Percentiles rank a stretch among this genome's conserved stretches.
phyloP scores from a whole-genome alignment of 2,113 vertebrate species.

The Myrmecobius fasciatus region DNA sequence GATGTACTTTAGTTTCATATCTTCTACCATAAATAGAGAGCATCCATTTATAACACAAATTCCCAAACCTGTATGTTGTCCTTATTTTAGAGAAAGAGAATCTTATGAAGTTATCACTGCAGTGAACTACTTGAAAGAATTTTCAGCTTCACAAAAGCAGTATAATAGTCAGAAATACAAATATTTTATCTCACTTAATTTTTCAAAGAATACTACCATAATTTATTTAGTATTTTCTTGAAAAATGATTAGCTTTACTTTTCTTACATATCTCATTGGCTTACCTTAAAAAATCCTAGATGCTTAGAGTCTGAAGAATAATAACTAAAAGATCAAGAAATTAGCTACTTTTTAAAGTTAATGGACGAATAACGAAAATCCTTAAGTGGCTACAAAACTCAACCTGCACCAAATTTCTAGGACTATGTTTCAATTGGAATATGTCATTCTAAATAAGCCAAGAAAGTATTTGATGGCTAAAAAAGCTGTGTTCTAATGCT shows the following conservation, averaged over 20 bases:
- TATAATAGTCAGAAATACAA: neutral
- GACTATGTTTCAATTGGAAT: neutral
- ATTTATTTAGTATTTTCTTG: neutral
- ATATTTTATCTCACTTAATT: neutral
- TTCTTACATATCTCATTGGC: neutral
- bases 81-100: neutral
- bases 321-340: neutral
- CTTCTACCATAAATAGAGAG: neutral
- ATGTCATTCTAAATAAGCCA: neutral
- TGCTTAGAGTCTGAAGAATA: neutral
- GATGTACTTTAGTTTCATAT: neutral
- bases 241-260: neutral
- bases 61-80: neutral
- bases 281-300: neutral
- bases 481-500: neutral
- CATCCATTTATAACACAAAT: neutral
- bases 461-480: neutral
- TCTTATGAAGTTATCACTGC: neutral
- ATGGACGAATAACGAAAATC: neutral
- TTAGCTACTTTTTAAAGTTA: neutral
- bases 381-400: neutral
- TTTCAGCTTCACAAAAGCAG: neutral
- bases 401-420: neutral
- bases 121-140: neutral
- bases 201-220: neutral